Conservation (phyloP, 1,140 invertebrate genomes). For the Diprion similis region DNA sequence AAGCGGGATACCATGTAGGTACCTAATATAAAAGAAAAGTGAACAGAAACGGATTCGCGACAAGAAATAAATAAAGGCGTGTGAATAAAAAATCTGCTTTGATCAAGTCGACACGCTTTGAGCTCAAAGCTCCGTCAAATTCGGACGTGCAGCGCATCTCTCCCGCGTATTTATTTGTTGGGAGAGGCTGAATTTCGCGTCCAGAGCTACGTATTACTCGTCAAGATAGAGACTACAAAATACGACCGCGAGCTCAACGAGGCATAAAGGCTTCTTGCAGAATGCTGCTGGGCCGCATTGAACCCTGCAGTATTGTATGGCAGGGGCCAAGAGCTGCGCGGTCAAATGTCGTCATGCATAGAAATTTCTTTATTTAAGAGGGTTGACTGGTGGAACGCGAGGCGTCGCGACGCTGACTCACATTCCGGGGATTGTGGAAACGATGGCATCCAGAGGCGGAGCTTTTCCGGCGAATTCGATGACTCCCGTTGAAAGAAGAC, state of each 20-base stretch:
- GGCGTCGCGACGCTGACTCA: not conserved
- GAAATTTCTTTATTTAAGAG: slow-evolving; percentile 26
- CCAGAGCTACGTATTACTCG: too few relatives aligned
- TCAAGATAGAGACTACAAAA: too few relatives aligned
- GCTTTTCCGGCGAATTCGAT: not conserved
- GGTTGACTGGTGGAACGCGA: not conserved
- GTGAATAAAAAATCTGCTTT: too few relatives aligned
- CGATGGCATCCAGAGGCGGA: not conserved
- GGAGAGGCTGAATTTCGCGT: too few relatives aligned
- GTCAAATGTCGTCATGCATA: slow-evolving; percentile 26
- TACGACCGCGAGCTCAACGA: not conserved
- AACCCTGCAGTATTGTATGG: not conserved
- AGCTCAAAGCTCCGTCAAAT: too few relatives aligned
- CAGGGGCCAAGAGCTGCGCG: slow-evolving; percentile 7
- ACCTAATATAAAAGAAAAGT: too few relatives aligned
- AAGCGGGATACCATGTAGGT: too few relatives aligned
- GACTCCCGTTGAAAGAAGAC: not conserved
- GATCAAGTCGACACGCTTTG: too few relatives aligned
- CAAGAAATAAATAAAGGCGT: too few relatives aligned
- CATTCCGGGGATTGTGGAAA: slow-evolving; percentile 9
- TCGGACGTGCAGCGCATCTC: too few relatives aligned
- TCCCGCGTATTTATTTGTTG: too few relatives aligned
- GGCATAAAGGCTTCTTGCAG: not conserved
- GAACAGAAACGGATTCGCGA: too few relatives aligned
- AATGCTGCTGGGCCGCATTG: not conserved